Evolutionary conservation across 2,113 vertebrate genomes (phyloP).

Genomic region (Pseudois nayaur): DNA sequence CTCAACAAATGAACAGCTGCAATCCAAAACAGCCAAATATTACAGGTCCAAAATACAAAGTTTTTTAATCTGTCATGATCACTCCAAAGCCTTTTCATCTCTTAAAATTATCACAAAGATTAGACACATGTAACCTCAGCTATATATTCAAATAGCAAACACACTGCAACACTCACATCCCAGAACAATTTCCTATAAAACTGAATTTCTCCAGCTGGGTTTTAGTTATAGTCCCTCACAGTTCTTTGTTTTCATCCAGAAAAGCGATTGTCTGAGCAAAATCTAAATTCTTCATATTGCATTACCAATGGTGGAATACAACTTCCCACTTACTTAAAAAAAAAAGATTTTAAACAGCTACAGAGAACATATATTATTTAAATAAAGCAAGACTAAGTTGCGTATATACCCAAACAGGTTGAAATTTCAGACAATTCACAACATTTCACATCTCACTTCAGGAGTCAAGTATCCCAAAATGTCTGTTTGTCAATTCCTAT

Average conservation of each 20-base stretch:
- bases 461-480: background rate
- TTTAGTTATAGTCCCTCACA: background rate
- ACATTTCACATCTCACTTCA: background rate
- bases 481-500: background rate
- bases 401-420: background rate
- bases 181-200: background rate
- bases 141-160: background rate
- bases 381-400: background rate
- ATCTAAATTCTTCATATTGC: background rate
- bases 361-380: background rate
- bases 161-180: background rate
- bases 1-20: background rate
- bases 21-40: background rate
- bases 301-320: background rate
- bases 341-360: background rate
- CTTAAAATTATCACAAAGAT: conserved; percentile 11
- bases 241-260: background rate
- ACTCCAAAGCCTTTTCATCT: background rate
- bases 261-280: background rate
- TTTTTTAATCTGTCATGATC: conserved; percentile 8
- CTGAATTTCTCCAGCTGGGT: background rate
- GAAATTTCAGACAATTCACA: conserved; percentile 1
- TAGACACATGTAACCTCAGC: background rate
- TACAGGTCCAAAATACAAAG: background rate
- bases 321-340: background rate